phyloP scores from a whole-genome alignment of 1,140 invertebrate genomes.

The Drosophila ogumai region DNA sequence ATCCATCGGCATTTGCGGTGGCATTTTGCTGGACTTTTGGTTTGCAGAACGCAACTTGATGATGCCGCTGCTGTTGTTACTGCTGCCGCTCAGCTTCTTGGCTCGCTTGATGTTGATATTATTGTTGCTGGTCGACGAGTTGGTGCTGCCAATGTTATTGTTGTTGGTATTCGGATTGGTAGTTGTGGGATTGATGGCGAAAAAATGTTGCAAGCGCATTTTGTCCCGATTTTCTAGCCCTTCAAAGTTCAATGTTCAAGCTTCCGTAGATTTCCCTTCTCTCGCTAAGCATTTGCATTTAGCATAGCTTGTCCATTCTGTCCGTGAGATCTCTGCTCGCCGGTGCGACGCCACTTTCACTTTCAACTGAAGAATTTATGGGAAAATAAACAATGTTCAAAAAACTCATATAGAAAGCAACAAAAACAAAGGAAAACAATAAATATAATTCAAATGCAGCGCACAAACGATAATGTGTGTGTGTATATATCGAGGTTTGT shows the following conservation, averaged over 20 bases:
- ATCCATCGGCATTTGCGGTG: constrained; percentile 37
- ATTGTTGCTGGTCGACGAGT: constrained; percentile 17
- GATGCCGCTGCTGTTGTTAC: constrained; percentile 49
- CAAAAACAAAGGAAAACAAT: constrained; percentile 28
- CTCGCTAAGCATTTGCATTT: constrained; percentile 29
- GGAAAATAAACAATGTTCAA: constrained; percentile 69
- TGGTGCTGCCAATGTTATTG: constrained; percentile 30
- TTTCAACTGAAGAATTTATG: constrained; percentile 74
- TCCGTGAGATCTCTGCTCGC: constrained; percentile 27
- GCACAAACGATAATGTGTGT: neutral
- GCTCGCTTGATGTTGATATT: constrained; percentile 48
- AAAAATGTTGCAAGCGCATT: constrained; percentile 76
- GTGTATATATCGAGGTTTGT: constrained; percentile 13
- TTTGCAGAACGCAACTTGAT: constrained; percentile 28
- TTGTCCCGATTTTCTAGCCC: constrained; percentile 16
- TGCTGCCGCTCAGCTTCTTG: constrained; percentile 58
- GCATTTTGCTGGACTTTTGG: constrained; percentile 25
- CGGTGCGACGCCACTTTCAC: constrained; percentile 66
- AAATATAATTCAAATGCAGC: constrained; percentile 45
- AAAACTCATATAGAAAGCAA: constrained; percentile 45
- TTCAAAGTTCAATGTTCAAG: constrained; percentile 12
- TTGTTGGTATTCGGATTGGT: constrained; percentile 35
- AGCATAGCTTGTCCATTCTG: constrained; percentile 48
- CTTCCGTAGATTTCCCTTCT: neutral
- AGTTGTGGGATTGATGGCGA: constrained; percentile 37